A percentile compares a stretch with the other conserved stretches of the same genome.
phyloP scores from a whole-genome alignment of 1,140 invertebrate genomes.

The Onthophagus taurus region DNA sequence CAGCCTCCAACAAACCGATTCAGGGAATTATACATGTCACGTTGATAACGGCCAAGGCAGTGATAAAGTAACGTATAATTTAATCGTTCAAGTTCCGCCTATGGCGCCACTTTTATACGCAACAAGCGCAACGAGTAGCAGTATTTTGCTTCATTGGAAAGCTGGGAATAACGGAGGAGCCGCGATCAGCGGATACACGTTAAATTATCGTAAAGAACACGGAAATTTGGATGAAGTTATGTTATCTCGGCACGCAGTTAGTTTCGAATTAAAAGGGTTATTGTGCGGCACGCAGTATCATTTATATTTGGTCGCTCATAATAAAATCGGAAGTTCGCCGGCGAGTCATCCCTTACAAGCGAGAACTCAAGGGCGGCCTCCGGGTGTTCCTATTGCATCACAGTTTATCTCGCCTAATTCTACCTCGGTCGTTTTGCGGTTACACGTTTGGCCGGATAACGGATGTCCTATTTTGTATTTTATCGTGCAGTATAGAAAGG shows the following conservation, averaged over 20 bases:
- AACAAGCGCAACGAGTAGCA: slow-evolving; percentile 59
- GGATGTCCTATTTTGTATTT: slow-evolving; percentile 71
- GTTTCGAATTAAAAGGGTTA: slow-evolving; percentile 52
- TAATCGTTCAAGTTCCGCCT: slow-evolving; percentile 59
- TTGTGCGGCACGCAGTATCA: slow-evolving; percentile 67
- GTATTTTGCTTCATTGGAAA: slow-evolving; percentile 63
- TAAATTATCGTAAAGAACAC: slow-evolving; percentile 55
- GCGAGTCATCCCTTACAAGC: slow-evolving; percentile 59
- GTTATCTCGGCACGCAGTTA: slow-evolving; percentile 52
- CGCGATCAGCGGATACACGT: slow-evolving; percentile 53
- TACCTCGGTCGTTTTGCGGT: slow-evolving; percentile 58
- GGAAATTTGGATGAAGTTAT: slow-evolving; percentile 55
- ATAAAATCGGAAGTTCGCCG: slow-evolving; percentile 62
- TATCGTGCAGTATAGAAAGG: slow-evolving; percentile 61
- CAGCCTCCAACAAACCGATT: slow-evolving; percentile 53
- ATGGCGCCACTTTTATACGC: slow-evolving; percentile 59
- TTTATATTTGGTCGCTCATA: slow-evolving; percentile 58
- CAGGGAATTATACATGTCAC: slow-evolving; percentile 67
- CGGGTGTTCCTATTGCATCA: slow-evolving; percentile 53
- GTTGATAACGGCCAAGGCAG: slow-evolving; percentile 62
- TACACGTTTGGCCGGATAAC: slow-evolving; percentile 70
- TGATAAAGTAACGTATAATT: slow-evolving; percentile 51
- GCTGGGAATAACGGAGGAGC: slow-evolving; percentile 58
- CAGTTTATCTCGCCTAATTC: slow-evolving; percentile 58
- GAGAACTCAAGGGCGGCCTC: slow-evolving; percentile 60